These are phyloP conservation scores for Tursiops truncatus DNA, from an alignment of 2,113 vertebrate species.

Conservation along the genomic window DNA sequence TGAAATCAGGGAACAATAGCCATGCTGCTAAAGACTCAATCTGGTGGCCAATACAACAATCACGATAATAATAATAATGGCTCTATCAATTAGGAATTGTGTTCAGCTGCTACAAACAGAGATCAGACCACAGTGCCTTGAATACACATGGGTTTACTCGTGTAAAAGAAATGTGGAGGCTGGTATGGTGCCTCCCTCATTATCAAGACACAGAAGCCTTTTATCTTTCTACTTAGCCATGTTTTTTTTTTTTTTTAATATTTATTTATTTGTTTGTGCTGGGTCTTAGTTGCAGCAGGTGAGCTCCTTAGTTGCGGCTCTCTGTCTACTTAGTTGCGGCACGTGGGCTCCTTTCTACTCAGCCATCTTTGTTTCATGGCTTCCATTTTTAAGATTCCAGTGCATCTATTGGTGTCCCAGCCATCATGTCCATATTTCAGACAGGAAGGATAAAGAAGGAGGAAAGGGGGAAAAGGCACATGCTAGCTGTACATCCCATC, in stretches of 20 bases:
- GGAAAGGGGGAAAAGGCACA: neutral
- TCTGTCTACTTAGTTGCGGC: too few relatives aligned
- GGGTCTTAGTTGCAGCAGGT: too few relatives aligned
- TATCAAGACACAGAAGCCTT: neutral
- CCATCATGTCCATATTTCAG: neutral
- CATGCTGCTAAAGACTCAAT: neutral
- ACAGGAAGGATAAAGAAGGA: neutral
- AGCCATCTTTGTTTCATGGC: neutral
- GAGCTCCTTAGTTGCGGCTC: too few relatives aligned
- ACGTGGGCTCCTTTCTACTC: neutral
- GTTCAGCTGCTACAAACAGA: conserved; percentile 29
- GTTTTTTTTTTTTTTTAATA: neutral
- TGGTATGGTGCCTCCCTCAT: neutral
- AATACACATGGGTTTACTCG: neutral
- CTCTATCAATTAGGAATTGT: neutral
- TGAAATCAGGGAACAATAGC: conserved; percentile 21
- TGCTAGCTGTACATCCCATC: neutral
- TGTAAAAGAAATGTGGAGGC: neutral
- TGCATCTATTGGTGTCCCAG: neutral
- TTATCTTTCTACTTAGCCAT: neutral
- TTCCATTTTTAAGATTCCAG: neutral
- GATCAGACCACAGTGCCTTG: neutral
- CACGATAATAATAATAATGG: neutral
- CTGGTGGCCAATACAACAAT: neutral
- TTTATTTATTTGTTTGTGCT: too few relatives aligned